These are phyloP conservation scores for Sakesphorus luctuosus DNA, from an alignment of 2,113 vertebrate genomes.

Conservation along the genomic window DNA sequence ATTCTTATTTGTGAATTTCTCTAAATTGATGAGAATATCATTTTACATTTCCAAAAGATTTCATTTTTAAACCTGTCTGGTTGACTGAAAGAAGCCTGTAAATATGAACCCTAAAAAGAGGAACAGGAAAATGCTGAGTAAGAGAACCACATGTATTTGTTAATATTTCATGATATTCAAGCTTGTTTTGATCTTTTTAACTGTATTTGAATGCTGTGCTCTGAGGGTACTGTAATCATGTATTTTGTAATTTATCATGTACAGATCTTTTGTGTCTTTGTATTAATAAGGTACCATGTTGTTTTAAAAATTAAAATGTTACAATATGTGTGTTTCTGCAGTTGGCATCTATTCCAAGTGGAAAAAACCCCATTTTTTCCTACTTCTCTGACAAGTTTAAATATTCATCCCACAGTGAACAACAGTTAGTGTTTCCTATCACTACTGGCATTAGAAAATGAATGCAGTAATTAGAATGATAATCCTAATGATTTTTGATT, in stretches of 20 bases:
- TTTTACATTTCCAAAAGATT: background rate
- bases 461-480: constrained; percentile 12
- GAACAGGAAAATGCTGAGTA: background rate
- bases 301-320: constrained; percentile 11
- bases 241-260: background rate
- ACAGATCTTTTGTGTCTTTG: background rate
- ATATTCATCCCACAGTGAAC: background rate
- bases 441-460: background rate
- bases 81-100: background rate
- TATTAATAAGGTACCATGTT: background rate
- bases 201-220: background rate
- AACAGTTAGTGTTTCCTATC: background rate
- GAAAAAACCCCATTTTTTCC: background rate
- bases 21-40: background rate
- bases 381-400: background rate
- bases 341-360: background rate
- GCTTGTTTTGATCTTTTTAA: background rate
- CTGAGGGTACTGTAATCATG: background rate
- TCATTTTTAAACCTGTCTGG: background rate
- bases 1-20: background rate
- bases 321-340: background rate
- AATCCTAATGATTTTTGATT: constrained; percentile 27
- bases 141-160: background rate
- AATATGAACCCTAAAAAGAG: background rate
- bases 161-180: background rate